Base-by-base conservation (phyloP, 2,797 vertebrate species). In the Gambelia wislizenii region DNA sequence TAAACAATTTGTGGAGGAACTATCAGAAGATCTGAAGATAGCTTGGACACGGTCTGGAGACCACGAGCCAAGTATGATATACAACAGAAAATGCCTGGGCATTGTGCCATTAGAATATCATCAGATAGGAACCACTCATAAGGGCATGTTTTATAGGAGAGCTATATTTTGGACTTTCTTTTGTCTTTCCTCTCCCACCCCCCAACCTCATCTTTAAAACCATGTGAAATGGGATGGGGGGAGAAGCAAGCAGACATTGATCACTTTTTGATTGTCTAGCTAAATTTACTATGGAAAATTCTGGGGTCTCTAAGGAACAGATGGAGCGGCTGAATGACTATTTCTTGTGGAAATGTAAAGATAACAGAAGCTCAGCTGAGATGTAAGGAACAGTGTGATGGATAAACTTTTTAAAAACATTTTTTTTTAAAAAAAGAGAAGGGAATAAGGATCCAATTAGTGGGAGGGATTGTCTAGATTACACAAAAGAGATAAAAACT, bases 391-490 rank as follows among this genome's bases (percentile, higher is more conserved):
- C 25, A 47, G 56, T 47, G 47, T 47, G 83, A 27, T 70, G 82
- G 75, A n/a, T 36, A 56, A 70, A 59, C 12, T 13, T 25, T 67
- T 59, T 39, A 14, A 25, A 59, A 83, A 69, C 5, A 81, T 44
- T 42, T n/a, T n/a, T n/a, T n/a, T n/a, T 47, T 5, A 47, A 76
- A 22, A 25, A 78, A 49, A 47, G 9, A 22, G 18, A 42, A 70
- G 42, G 42, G 79, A 89, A 59, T 70, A 56, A 85, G 84, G 83
- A 54, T 72, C 88, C 83, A 89, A 89, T 89, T 89, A 80, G 83
- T 80, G 76, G 76, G 76, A 39, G 83, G 83, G 83, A 30, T 47
- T 59, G 80, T 25, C n/a, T 39, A 61, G 75, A 59, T 72, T 79
- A 74, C 70, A 47, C 33, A 61, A 61, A 72, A n/a, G 69, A 87